A percentile compares a stretch with the other conserved stretches of the same genome.
Conservation (phyloP, 2,888 invertebrate genomes). For the Argyresthia albistria region DNA sequence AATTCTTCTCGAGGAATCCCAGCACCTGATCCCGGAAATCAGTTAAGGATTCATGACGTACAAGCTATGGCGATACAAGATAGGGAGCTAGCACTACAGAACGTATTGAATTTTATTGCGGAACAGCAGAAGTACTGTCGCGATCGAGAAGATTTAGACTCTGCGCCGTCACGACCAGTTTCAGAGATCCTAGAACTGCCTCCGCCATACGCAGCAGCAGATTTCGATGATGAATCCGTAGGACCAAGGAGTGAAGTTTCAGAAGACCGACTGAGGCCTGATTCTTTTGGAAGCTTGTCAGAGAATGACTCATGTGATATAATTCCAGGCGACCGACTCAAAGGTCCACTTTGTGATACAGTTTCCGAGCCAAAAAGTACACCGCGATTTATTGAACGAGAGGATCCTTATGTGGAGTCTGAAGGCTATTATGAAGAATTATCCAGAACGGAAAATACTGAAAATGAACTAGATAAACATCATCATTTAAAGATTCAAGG, state of each 20-base stretch:
- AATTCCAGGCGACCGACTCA: conserved; percentile 38
- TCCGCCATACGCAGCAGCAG: conserved; percentile 62
- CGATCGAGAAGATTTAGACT: conserved; percentile 72
- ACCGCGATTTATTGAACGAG: conserved; percentile 58
- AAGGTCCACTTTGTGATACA: conserved; percentile 47
- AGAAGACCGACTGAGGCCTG: conserved; percentile 57
- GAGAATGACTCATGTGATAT: conserved; percentile 64
- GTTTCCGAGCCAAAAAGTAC: conserved; percentile 59
- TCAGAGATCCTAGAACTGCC: conserved; percentile 73
- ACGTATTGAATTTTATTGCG: conserved; percentile 81
- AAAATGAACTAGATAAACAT: conserved; percentile 56
- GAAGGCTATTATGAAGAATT: conserved; percentile 51
- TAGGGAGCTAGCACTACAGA: conserved; percentile 79
- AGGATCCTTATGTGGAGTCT: conserved; percentile 60
- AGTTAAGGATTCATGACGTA: conserved; percentile 56
- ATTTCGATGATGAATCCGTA: conserved; percentile 61
- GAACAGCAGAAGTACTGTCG: conserved; percentile 82
- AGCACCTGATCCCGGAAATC: conserved; percentile 61
- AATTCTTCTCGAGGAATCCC: conserved; percentile 79
- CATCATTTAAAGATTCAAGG: conserved; percentile 56
- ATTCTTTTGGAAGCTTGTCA: conserved; percentile 62
- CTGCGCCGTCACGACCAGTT: conserved; percentile 63
- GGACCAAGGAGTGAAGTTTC: conserved; percentile 62
- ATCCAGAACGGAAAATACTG: conserved; percentile 45
- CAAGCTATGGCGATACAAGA: conserved; percentile 69